phyloP scores from a whole-genome alignment of 1,140 invertebrate species.

The Sipha flava region DNA sequence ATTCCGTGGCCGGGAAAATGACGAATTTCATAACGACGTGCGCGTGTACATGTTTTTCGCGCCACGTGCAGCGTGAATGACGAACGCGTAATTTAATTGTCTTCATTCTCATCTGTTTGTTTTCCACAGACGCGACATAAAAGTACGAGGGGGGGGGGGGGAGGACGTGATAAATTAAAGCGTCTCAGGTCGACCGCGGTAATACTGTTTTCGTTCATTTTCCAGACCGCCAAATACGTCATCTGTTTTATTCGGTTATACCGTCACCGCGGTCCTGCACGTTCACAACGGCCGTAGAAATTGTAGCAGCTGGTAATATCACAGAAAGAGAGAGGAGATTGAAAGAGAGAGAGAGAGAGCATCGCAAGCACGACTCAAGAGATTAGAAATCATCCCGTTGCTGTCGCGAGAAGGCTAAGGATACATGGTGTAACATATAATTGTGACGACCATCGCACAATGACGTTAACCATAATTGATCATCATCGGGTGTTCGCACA shows the following conservation, averaged over 20 bases:
- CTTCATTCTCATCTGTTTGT: background rate
- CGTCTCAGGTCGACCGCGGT: background rate
- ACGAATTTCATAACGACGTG: background rate
- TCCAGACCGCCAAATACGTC: background rate
- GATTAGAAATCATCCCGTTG: too few relatives aligned
- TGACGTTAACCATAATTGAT: too few relatives aligned
- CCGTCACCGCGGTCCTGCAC: background rate
- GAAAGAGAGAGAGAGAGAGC: background rate
- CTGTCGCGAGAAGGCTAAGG: too few relatives aligned
- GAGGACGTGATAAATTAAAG: background rate
- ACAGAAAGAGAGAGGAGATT: background rate
- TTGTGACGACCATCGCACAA: too few relatives aligned
- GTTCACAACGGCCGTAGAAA: too few relatives aligned
- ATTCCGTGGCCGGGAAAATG: too few relatives aligned
- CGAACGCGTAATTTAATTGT: background rate
- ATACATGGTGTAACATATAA: too few relatives aligned
- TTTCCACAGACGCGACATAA: background rate
- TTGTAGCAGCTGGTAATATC: too few relatives aligned
- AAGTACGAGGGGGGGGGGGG: background rate
- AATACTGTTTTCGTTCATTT: background rate
- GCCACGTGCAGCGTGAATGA: background rate
- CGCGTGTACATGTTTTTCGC: too few relatives aligned
- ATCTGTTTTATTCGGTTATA: slow-evolving; percentile 17
- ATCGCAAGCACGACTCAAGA: too few relatives aligned
- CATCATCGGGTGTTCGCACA: too few relatives aligned